Percentiles rank a stretch among this genome's conserved stretches.
Evolutionary conservation across 2,888 invertebrate genomes (phyloP).

Genomic region (Cephus rjabovi): DNA sequence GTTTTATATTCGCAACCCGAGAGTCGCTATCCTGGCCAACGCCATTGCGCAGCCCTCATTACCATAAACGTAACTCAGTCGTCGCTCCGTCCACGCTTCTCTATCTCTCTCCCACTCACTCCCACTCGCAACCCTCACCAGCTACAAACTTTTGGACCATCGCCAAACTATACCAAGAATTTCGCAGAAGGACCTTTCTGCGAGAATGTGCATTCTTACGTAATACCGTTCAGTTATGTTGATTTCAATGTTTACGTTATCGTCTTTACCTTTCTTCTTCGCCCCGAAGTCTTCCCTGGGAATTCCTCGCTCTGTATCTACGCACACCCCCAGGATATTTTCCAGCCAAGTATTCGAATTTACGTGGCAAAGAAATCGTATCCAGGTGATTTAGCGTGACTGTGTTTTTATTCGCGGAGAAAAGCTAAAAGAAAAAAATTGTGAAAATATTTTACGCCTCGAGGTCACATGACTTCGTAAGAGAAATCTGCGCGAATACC

Average conservation of each 20-base stretch:
- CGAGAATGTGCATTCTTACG: conserved; percentile 1
- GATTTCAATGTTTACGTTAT: conserved; percentile 12
- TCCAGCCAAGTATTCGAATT: neutral
- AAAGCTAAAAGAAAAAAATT: no score
- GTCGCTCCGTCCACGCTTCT: neutral
- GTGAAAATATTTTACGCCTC: neutral
- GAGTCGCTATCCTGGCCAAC: conserved; percentile 3
- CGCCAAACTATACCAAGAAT: conserved; percentile 21
- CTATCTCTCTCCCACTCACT: neutral
- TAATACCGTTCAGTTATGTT: neutral
- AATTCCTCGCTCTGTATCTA: neutral
- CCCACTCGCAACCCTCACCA: neutral
- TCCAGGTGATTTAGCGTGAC: neutral
- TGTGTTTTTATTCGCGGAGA: neutral
- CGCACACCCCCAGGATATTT: neutral
- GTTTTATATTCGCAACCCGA: conserved; percentile 8
- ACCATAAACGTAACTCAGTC: conserved; percentile 36
- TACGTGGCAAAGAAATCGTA: neutral
- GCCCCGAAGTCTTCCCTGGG: neutral
- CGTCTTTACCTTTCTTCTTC: neutral
- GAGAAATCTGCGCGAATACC: neutral
- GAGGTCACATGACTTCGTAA: neutral
- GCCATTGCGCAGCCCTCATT: conserved; percentile 23
- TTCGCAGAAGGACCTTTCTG: neutral
- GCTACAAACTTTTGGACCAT: conserved; percentile 16